These are phyloP conservation scores for Hirtodrosophila cameraria DNA, from an alignment of 2,888 invertebrate genomes.

Conservation along the genomic window DNA sequence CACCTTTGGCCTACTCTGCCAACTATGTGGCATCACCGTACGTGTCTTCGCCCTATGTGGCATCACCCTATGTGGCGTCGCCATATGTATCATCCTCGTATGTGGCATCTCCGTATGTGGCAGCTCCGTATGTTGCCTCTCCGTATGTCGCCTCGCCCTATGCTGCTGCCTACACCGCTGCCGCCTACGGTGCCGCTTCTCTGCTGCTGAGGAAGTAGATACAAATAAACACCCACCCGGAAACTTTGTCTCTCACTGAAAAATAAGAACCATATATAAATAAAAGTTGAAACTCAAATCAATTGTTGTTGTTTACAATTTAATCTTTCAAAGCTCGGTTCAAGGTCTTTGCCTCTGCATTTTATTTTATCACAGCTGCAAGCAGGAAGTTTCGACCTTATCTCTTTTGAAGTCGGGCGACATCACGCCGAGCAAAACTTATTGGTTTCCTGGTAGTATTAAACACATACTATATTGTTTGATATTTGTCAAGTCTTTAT, in stretches of 20 bases:
- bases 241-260: constrained; percentile 10
- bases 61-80: constrained; percentile 82
- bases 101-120: constrained; percentile 61
- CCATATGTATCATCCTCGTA: constrained; percentile 76
- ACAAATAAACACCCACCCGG: constrained; percentile 21
- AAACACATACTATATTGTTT: not conserved
- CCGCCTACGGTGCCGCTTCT: constrained; percentile 62
- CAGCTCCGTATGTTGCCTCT: constrained; percentile 62
- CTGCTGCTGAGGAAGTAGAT: constrained; percentile 66
- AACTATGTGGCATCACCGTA: constrained; percentile 83
- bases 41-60: constrained; percentile 76
- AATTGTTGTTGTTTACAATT: constrained; percentile 21
- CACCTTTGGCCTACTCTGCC: constrained; percentile 82
- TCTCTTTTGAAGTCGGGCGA: constrained; percentile 2
- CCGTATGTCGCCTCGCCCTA: constrained; percentile 56
- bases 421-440: constrained; percentile 24
- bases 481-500: not conserved
- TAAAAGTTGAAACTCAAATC: constrained; percentile 16
- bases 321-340: constrained; percentile 25
- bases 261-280: constrained; percentile 17
- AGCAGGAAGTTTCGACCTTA: constrained; percentile 39
- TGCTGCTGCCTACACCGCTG: constrained; percentile 56
- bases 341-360: constrained; percentile 55
- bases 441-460: constrained; percentile 26
- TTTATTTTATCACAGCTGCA: constrained; percentile 29